Evolutionary conservation across 2,797 vertebrate species (phyloP), one percentile per base, ranked within the genome.

Genomic region (Chaenodraco wilsoni): DNA sequence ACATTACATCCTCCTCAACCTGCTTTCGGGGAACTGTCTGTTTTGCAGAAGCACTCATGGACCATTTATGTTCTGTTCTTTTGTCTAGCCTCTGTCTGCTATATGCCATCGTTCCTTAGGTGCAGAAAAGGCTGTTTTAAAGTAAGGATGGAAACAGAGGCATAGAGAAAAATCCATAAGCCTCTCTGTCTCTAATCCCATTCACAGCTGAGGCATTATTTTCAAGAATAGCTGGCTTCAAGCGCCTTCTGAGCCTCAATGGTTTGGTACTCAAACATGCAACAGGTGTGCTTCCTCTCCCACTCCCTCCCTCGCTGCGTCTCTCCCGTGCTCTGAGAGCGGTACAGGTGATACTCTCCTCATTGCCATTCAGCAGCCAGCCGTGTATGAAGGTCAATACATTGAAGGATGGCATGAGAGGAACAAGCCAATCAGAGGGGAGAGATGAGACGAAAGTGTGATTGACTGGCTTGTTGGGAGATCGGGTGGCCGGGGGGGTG

Each of bases 401-500:
- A 86, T 81, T 88, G 83, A 85, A 83, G 76, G 83, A 88, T 84
- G 82, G 73, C 88, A 85, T 14, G 72, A 77, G 71, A 85, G 55
- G 72, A 89, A 87, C 80, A 81, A 88, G 83, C 91, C 91, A 92
- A 92, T 92, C 89, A 90, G 84, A 90, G 70, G 69, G 48, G 65
- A 81, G 87, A 76, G 83, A 86, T 88, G 87, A 88, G 84, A 87
- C 71, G 33, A 87, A 89, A 74, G 78, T 82, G 81, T 90, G 90
- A 93, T 90, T 91, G 92, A 92, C 90, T 90, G 75, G 72, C 71
- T 78, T 49, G 17, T 55, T 11, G 37, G 40, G 17, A 51, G 50
- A 43, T 37, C 11, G 40, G 40, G 63, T 44, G 19, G 33, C 62
- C 48, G 37, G 65, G 52, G 33, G 64, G 48, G 7, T 60, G 79